phyloP scores from a whole-genome alignment of 1,140 invertebrate species.

The Drosophila sp. region DNA sequence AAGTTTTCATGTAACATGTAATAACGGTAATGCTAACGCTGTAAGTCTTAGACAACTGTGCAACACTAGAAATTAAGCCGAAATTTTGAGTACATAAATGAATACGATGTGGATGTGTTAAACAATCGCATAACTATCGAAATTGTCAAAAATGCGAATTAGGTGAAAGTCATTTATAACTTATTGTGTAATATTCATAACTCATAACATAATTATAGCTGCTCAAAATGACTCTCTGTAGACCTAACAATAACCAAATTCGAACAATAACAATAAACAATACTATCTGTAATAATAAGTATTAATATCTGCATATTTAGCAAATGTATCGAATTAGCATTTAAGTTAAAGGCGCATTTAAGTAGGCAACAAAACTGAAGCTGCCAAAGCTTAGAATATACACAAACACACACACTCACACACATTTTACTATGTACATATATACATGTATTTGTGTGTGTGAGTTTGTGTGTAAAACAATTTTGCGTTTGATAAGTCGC shows the following conservation, averaged over 20 bases:
- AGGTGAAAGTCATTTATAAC: slow-evolving; percentile 4
- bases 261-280: slow-evolving; percentile 31
- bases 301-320: slow-evolving; percentile 40
- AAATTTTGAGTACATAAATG: slow-evolving; percentile 11
- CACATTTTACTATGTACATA: neutral
- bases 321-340: slow-evolving; percentile 64
- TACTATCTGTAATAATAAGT: slow-evolving; percentile 26
- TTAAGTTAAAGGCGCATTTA: slow-evolving; percentile 53
- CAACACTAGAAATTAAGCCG: slow-evolving; percentile 42
- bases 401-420: slow-evolving; percentile 24
- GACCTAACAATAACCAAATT: slow-evolving; percentile 44
- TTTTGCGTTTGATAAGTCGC: slow-evolving; percentile 27
- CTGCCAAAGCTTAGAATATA: slow-evolving; percentile 14
- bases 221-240: slow-evolving; percentile 55
- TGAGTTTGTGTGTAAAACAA: slow-evolving; percentile 19
- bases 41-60: slow-evolving; percentile 54
- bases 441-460: neutral
- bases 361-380: slow-evolving; percentile 29
- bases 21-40: slow-evolving; percentile 37
- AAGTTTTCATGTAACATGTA: slow-evolving; percentile 22
- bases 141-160: slow-evolving; percentile 5
- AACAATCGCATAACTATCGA: slow-evolving; percentile 11
- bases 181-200: slow-evolving; percentile 21
- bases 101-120: slow-evolving; percentile 7
- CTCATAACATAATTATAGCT: slow-evolving; percentile 74